A percentile compares a stretch with the other conserved stretches of the same genome.
Evolutionary conservation across 2,888 invertebrate genomes (phyloP).

Genomic region (Cheilosia vernalis): DNA sequence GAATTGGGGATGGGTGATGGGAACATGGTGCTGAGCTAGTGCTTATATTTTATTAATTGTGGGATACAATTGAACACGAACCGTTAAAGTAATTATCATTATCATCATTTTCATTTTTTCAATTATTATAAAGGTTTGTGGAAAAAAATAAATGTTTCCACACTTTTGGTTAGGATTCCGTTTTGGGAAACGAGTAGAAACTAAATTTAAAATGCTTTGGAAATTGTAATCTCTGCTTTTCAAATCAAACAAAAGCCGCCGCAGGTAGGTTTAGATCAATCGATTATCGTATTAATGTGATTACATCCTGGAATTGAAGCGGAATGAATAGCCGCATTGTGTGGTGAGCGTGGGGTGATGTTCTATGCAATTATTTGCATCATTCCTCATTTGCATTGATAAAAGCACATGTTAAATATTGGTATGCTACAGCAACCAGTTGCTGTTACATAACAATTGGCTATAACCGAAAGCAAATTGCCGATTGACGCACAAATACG

Average conservation of each 20-base stretch:
- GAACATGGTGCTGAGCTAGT: neutral
- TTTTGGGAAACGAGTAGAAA: conserved; percentile 9
- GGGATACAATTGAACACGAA: conserved; percentile 34
- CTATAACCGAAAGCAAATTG: too few relatives aligned
- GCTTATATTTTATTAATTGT: conserved; percentile 59
- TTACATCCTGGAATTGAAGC: conserved; percentile 59
- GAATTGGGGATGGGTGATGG: neutral
- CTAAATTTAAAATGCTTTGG: conserved; percentile 38
- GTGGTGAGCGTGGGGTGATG: neutral
- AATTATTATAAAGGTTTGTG: conserved; percentile 68
- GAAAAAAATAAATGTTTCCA: conserved; percentile 20
- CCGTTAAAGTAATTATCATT: conserved; percentile 72
- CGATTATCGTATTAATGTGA: conserved; percentile 62
- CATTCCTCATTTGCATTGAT: too few relatives aligned
- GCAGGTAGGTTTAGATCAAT: conserved; percentile 68
- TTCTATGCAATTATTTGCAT: too few relatives aligned
- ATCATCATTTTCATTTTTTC: conserved; percentile 70
- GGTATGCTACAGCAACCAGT: too few relatives aligned
- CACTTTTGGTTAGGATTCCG: conserved; percentile 10
- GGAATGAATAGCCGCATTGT: conserved; percentile 32
- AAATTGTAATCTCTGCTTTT: conserved; percentile 40
- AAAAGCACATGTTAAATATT: too few relatives aligned
- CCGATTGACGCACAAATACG: too few relatives aligned
- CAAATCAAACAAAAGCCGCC: conserved; percentile 22
- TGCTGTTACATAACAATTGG: too few relatives aligned